Base-by-base conservation (phyloP, 2,113 vertebrate genomes). In the Ctenodactylus gundi region DNA sequence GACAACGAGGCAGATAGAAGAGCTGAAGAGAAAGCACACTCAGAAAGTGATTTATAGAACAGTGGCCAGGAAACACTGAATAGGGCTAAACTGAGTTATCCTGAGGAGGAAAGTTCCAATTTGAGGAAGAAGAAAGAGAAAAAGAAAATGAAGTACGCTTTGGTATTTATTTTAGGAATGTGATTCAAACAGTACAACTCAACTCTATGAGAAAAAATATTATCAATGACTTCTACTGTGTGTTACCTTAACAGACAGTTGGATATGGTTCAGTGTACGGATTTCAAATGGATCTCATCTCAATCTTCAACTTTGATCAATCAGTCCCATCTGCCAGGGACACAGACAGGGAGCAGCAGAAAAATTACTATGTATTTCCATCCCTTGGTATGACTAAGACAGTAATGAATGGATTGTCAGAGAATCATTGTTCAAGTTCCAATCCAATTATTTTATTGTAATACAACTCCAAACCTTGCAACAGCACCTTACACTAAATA, bases 231-330 rank as follows among this genome's bases (percentile, higher is more conserved):
- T 77, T 76, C 73, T 57, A 51, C 6, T 49, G 29, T n/a, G n/a
- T 65, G 11, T 77, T 93, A 65, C 29, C 25, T 78, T 49, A 85
- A 86, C 55, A 85, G n/a, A 81, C 7, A 87, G 44, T 44, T 53
- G 70, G 39, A 51, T 65, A 53, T 53, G 29, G 34, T 55, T 81
- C 64, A 34, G 20, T 85, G 13, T 21, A 86, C 23, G 7, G 9
- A 88, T 78, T 94, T 93, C 21, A 49, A 72, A 82, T 8, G 65
- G n/a, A 13, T 83, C 94, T 91, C 34, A 18, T 41, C 51, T n/a
- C 34, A 20, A 65, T 17, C 25, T 18, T 60, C 72, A 55, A 44
- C 7, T 34, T 55, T 31, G 7, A 78, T 62, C 29, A 36, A 0
- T 76, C 46, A 55, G 4, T 34, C 17, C 3, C 60, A 6, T 6